Evolutionary conservation across 2,797 vertebrate species (phyloP), one percentile per base, ranked within the genome.

Genomic region (Darevskia mixta): DNA sequence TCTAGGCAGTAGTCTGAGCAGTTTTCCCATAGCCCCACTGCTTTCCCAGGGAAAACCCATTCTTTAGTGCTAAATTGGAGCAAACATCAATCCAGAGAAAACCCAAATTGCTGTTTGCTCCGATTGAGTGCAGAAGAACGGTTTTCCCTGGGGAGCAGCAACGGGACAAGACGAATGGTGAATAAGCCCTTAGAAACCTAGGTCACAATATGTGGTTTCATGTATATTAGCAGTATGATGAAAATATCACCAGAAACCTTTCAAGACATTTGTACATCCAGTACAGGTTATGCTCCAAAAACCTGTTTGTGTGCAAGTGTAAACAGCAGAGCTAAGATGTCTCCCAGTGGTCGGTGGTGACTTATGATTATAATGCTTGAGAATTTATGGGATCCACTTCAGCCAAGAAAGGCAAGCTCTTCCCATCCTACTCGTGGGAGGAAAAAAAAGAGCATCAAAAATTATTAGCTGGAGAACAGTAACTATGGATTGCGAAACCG

Each of bases 401-500:
- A 80, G 0, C 1, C 55, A 66, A 69, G 87, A 85, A 85, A 85
- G 0, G 1, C 23, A 27, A 55, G 61, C 38, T 2, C n/a, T 88
- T 8, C 35, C 72, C 55, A 69, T 0, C 3, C 5, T 2, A 0
- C 18, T 32, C 72, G 55, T 55, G 49, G 49, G 49, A 43, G 86
- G 2, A 2, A 91, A 27, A 82, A 3, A 4, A 4, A 86, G 49
- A 88, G 55, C n/a, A n/a, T 25, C 49, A 25, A 83, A 81, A 82
- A 35, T 0, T 0, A 92, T 79, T 89, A 90, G 81, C 1, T n/a
- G 15, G 23, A 93, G 17, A 29, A 92, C 88, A 88, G 82, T 25
- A 75, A 84, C 64, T 82, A 85, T 13, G 20, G 45, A 6, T 69
- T 87, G 88, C 27, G 75, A 82, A 92, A 89, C 0, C 75, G 85